Percentiles rank a stretch among this genome's conserved stretches.
phyloP scores from a whole-genome alignment of 2,888 invertebrate genomes.

The Tortricodes alternella region DNA sequence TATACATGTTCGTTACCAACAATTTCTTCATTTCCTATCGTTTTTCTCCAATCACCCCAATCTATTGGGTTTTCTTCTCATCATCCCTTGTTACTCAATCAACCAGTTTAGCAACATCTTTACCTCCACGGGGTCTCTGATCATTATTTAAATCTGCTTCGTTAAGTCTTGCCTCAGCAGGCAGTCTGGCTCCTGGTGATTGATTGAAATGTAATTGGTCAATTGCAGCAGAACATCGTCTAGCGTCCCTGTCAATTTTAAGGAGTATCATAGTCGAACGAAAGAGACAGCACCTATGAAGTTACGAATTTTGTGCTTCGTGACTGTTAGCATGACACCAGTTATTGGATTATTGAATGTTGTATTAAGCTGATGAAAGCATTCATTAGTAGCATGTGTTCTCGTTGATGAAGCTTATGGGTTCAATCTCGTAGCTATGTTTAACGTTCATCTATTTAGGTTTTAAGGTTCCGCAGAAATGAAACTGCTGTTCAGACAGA shows the following conservation, averaged over 20 bases:
- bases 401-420: not conserved
- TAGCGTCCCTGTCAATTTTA: too few species aligned
- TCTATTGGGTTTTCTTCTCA: not conserved
- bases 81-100: constrained; percentile 8
- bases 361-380: constrained; percentile 3
- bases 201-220: constrained; percentile 21
- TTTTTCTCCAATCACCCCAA: not conserved
- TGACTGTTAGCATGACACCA: constrained; percentile 13
- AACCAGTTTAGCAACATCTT: not conserved
- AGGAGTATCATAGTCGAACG: too few species aligned
- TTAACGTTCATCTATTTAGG: too few species aligned
- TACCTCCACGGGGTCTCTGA: constrained; percentile 11
- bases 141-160: constrained; percentile 28
- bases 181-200: constrained; percentile 8
- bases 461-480: too few species aligned
- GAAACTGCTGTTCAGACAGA: too few species aligned
- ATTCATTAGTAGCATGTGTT: constrained; percentile 4
- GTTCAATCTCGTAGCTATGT: too few species aligned
- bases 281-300: too few species aligned
- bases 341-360: constrained; percentile 24
- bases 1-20: too few species aligned
- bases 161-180: constrained; percentile 10
- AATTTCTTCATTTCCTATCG: not conserved
- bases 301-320: too few species aligned
- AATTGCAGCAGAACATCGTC: too few species aligned